phyloP scores from a whole-genome alignment of 92 coral and sea anemone genomes.

The Bergia puertoricense region DNA sequence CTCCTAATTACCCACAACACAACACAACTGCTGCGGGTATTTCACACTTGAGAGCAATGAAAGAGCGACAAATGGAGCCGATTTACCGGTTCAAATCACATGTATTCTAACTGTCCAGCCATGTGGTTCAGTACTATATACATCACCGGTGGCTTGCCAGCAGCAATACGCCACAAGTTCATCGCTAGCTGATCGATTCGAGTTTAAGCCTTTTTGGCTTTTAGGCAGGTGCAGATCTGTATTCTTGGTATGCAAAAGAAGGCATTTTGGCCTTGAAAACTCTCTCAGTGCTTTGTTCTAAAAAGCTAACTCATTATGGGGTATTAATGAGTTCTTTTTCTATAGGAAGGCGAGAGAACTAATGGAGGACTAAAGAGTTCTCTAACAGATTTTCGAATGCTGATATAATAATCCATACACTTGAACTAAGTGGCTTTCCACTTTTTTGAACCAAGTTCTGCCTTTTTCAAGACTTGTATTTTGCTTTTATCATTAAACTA shows the following conservation, averaged over 20 bases:
- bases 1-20: conserved; percentile 21
- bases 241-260: neutral
- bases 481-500: neutral
- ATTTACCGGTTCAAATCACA: neutral
- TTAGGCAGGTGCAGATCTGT: conserved; percentile 9
- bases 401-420: neutral
- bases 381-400: conserved; percentile 5
- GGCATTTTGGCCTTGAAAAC: neutral
- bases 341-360: neutral
- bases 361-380: conserved; percentile 21
- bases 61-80: neutral
- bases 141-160: neutral
- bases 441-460: neutral
- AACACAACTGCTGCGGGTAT: conserved; percentile 22
- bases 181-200: neutral
- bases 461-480: neutral
- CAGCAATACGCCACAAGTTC: neutral
- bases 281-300: neutral
- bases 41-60: conserved; percentile 7
- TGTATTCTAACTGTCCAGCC: neutral
- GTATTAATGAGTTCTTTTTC: neutral
- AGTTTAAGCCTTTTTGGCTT: conserved; percentile 13
- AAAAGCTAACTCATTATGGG: neutral
- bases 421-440: neutral
- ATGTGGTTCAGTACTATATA: neutral